A percentile compares a stretch with the other conserved stretches of the same genome.
These are phyloP conservation scores for Varanus salvator DNA, from an alignment of 2,113 vertebrate genomes.

Conservation along the genomic window DNA sequence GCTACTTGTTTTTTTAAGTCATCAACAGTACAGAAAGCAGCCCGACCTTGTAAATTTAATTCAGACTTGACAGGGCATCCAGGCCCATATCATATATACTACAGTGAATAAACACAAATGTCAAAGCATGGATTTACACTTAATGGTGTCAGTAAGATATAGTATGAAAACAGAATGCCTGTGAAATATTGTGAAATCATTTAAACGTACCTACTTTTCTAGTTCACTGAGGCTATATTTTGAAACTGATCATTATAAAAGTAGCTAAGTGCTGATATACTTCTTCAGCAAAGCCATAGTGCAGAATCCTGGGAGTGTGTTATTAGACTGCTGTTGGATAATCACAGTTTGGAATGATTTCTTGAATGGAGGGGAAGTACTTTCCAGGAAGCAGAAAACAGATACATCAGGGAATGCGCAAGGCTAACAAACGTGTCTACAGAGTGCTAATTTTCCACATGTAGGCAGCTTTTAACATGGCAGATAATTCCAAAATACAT, in stretches of 20 bases:
- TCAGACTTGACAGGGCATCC: not conserved
- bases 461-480: no score
- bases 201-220: not conserved
- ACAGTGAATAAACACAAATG: constrained; percentile 29
- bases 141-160: not conserved
- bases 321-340: no score
- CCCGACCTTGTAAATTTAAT: not conserved
- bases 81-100: constrained; percentile 8
- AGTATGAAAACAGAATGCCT: not conserved
- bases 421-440: no score
- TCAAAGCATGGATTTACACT: constrained; percentile 26
- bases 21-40: not conserved
- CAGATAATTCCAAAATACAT: no score
- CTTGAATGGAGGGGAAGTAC: no score
- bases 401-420: no score
- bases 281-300: not conserved
- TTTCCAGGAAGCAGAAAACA: no score
- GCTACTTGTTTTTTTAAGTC: constrained; percentile 1
- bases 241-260: not conserved
- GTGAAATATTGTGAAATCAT: not conserved
- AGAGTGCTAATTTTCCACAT: no score
- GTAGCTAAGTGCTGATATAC: no score
- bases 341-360: no score
- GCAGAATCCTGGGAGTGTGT: no score
- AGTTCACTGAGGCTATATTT: not conserved